Conservation (phyloP, 2,888 invertebrate species). For the Machimus atricapillus region DNA sequence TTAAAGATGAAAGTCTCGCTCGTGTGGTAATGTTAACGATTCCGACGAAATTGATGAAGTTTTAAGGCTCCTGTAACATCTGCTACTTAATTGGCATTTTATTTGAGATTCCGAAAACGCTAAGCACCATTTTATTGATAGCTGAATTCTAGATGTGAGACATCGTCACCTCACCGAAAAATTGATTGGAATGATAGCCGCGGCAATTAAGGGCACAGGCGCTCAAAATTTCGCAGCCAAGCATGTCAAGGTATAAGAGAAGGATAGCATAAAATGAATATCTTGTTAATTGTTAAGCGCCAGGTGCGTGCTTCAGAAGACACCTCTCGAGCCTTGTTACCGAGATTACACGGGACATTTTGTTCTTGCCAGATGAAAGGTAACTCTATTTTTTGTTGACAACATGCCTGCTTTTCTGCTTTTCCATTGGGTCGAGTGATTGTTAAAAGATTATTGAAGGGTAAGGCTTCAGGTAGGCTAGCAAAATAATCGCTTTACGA, state of each 20-base stretch:
- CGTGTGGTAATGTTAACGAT: not conserved
- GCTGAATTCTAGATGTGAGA: not conserved
- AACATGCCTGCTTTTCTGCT: not conserved
- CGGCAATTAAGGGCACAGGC: not conserved
- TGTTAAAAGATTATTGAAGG: slow-evolving; percentile 13
- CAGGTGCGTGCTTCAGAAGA: not conserved
- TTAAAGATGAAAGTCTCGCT: slow-evolving; percentile 4
- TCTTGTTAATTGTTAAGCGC: not conserved
- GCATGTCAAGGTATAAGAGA: not conserved
- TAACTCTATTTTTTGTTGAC: not conserved
- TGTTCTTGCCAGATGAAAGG: not conserved
- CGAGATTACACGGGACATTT: slow-evolving; percentile 5
- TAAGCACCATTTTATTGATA: not conserved
- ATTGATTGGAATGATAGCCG: slow-evolving; percentile 7
- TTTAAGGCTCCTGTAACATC: not conserved
- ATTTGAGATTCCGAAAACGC: not conserved
- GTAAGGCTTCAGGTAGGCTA: slow-evolving; percentile 6
- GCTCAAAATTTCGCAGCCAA: not conserved
- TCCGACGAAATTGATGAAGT: not conserved
- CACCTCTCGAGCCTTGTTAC: not conserved
- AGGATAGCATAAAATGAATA: not conserved
- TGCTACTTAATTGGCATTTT: slow-evolving; percentile 20
- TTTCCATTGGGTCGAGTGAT: not conserved
- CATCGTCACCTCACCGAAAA: slow-evolving; percentile 15
- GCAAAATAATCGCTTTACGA: not conserved